Base-by-base conservation (phyloP, 2,797 vertebrate species). In the Avahi laniger region DNA sequence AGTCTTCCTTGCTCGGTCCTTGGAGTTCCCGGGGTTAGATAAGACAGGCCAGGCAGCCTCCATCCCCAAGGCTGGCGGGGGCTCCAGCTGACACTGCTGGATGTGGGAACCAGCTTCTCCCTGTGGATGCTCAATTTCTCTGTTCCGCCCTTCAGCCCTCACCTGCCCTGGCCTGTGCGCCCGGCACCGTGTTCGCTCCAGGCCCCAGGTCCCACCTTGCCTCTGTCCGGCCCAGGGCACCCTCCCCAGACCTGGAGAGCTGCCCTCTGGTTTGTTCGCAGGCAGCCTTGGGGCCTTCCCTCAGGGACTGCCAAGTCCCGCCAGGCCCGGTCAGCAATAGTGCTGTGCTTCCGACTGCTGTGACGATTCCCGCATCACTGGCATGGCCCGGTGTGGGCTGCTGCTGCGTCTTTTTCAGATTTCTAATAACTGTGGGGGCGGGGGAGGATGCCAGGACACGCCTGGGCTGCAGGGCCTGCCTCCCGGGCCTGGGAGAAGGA, bases 101-200 rank as follows among this genome's bases (percentile, higher is more conserved):
- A 43, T 72, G 38, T 20, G 81, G 76, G 59, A 24, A 54, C 54
- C 72, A 6, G 43, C 57, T 70, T 85, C 38, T 54, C 22, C 59
- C 17, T 30, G 22, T 20, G 41, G 48, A 86, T 1, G 4, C 12
- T 22, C 12, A 2, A 46, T 70, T 72, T 43, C 48, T 18, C 69
- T 24, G 41, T 9, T 35, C 15, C 76, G 18, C 28, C 63, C 86
- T 43, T 30, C 43, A 35, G 65, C 54, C 50, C 41, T 22, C 1
- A 0, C 43, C 33, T 46, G 24, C 50, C 30, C 12, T 11, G 18
- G n/a, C 52, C 46, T 8, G 15, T 70, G 24, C 18, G 5, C 28
- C 78, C 22, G 2, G 6, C 12, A 0, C 38, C 20, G 2, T 13
- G 5, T 18, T 30, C 7, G 0, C 35, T 14, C 30, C 41, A 3